Percentiles rank a stretch among this genome's conserved stretches.
Evolutionary conservation across 2,113 vertebrate genomes (phyloP).

Genomic region (Speoplatyrhinus poulsoni): DNA sequence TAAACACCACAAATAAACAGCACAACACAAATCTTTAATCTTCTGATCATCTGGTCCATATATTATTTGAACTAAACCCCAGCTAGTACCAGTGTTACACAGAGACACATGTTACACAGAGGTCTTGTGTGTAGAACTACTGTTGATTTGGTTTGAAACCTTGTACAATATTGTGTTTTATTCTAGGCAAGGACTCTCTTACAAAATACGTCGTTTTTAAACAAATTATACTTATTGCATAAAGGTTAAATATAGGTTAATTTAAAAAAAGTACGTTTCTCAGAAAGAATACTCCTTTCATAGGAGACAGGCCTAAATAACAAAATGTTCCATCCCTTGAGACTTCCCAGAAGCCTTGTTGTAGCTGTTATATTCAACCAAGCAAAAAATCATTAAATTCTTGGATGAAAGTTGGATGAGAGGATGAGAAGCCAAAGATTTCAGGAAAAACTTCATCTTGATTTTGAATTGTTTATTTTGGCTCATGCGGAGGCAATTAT

Average conservation of each 20-base stretch:
- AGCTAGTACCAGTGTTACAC: too few relatives aligned
- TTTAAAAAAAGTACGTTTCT: not conserved
- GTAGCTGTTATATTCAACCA: conserved; percentile 43
- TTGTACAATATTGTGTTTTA: too few relatives aligned
- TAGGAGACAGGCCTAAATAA: conserved; percentile 46
- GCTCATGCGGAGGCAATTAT: conserved; percentile 18
- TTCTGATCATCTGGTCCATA: too few relatives aligned
- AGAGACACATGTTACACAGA: too few relatives aligned
- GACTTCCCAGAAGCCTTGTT: conserved; percentile 48
- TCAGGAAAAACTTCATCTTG: conserved; percentile 40
- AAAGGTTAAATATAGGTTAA: too few relatives aligned
- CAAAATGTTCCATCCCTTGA: conserved; percentile 61
- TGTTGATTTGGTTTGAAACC: too few relatives aligned
- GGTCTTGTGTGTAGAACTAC: too few relatives aligned
- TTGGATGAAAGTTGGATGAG: conserved; percentile 31
- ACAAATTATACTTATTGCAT: too few relatives aligned
- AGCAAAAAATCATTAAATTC: conserved; percentile 39
- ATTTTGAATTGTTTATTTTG: conserved; percentile 35
- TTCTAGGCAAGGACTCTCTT: too few relatives aligned
- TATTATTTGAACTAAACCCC: too few relatives aligned
- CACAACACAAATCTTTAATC: too few relatives aligned
- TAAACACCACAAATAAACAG: not conserved
- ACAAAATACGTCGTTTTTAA: too few relatives aligned
- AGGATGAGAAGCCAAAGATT: conserved; percentile 47
- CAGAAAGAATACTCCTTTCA: conserved; percentile 53